Conservation (phyloP, 2,797 vertebrate species). For the Pipistrellus pygmaeus region DNA sequence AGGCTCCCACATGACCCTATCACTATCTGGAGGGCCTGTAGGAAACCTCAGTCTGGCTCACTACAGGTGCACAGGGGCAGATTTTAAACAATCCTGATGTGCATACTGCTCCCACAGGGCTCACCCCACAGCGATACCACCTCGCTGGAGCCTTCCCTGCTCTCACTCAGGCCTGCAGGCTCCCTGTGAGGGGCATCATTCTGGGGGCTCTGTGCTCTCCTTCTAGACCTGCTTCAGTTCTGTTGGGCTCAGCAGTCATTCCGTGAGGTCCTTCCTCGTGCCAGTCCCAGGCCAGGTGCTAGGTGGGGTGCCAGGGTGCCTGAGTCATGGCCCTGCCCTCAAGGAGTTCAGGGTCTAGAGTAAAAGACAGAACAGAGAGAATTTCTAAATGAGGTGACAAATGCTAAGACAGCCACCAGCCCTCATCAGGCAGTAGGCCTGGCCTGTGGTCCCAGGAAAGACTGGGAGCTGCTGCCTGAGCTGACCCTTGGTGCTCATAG, state of each 20-base stretch:
- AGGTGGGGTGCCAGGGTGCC: no score
- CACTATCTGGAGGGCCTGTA: neutral
- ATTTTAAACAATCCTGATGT: neutral
- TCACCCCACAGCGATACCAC: neutral
- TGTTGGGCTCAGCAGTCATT: neutral
- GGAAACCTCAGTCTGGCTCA: neutral
- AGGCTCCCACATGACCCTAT: neutral
- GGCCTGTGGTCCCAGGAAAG: no score
- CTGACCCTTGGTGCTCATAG: neutral
- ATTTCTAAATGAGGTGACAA: neutral
- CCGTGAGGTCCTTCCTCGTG: neutral
- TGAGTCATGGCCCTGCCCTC: neutral
- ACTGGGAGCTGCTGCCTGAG: neutral
- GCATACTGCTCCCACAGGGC: neutral
- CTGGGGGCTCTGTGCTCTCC: neutral
- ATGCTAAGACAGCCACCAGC: neutral
- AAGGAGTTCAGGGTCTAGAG: neutral
- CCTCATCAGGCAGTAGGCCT: neutral
- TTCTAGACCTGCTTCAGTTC: neutral
- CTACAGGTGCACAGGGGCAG: no score
- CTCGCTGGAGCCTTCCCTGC: neutral
- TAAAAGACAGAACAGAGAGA: neutral
- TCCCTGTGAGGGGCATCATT: neutral
- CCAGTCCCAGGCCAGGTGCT: neutral
- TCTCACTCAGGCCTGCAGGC: neutral